A percentile compares a stretch with the other conserved stretches of the same genome.
Conservation (phyloP, 2,113 vertebrate species). For the Xenopus laevis region DNA sequence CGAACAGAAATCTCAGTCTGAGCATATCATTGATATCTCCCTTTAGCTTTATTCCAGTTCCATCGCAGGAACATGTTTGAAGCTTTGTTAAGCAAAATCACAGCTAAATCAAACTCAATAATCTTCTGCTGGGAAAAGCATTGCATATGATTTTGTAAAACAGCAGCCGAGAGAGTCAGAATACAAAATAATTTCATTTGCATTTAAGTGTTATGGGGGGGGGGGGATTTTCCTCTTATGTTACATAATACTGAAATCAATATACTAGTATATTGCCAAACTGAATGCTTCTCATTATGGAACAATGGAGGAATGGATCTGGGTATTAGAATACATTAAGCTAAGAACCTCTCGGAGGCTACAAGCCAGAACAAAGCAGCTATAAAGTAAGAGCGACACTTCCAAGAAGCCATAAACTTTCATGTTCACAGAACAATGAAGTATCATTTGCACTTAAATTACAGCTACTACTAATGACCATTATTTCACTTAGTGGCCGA, state of each 20-base stretch:
- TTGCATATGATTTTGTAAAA: slow-evolving; percentile 93
- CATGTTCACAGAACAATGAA: slow-evolving; percentile 12
- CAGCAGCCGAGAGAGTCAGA: slow-evolving; percentile 88
- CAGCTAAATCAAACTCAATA: slow-evolving; percentile 96
- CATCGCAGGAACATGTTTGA: slow-evolving; percentile 85
- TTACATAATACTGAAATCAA: slow-evolving; percentile 70
- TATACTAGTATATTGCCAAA: slow-evolving; percentile 64
- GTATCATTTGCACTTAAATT: slow-evolving; percentile 14
- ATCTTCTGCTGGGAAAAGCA: slow-evolving; percentile 98
- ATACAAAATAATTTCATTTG: slow-evolving; percentile 96
- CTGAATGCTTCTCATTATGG: slow-evolving; percentile 59
- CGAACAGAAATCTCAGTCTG: slow-evolving; percentile 93
- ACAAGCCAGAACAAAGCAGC: slow-evolving; percentile 2
- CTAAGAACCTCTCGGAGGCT: background rate
- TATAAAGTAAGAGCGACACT: slow-evolving; percentile 1
- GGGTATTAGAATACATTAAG: slow-evolving; percentile 15
- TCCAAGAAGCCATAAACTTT: slow-evolving; percentile 6
- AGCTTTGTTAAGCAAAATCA: slow-evolving; percentile 97
- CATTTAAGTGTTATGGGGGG: slow-evolving; percentile 70
- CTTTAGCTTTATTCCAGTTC: slow-evolving; percentile 78
- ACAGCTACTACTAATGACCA: slow-evolving; percentile 12
- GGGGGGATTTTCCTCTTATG: slow-evolving; percentile 75
- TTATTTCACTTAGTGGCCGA: slow-evolving; percentile 11
- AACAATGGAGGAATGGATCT: slow-evolving; percentile 19
- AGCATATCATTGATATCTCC: slow-evolving; percentile 88